A percentile compares a stretch with the other conserved stretches of the same genome.
phyloP scores from a whole-genome alignment of 2,888 invertebrate species.

The Seira sanloemensis region DNA sequence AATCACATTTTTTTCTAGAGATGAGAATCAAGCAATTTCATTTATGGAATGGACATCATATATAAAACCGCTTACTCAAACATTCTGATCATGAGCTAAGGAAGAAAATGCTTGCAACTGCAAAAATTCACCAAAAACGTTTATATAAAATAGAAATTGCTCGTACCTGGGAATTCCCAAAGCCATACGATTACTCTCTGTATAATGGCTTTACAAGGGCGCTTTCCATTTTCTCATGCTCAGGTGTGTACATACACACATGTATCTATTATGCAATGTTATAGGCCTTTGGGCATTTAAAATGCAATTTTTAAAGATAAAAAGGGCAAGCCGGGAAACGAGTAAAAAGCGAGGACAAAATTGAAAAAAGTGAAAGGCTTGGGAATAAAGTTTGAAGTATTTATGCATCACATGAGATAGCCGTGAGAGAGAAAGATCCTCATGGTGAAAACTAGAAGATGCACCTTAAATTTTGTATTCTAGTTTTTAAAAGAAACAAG shows the following conservation, averaged over 20 bases:
- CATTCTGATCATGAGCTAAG: neutral
- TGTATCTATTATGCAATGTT: neutral
- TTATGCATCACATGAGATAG: too few relatives aligned
- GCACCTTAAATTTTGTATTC: neutral
- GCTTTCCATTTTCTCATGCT: neutral
- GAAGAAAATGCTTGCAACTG: neutral
- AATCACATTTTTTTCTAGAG: too few relatives aligned
- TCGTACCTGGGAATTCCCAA: too few relatives aligned
- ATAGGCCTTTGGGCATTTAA: neutral
- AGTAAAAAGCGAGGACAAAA: neutral
- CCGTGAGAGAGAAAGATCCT: too few relatives aligned
- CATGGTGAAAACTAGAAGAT: neutral
- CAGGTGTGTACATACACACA: neutral
- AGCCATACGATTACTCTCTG: too few relatives aligned
- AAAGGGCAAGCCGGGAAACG: neutral
- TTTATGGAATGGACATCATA: neutral
- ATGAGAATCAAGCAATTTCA: neutral
- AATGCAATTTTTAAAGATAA: neutral
- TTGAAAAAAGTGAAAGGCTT: neutral
- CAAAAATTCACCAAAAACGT: neutral
- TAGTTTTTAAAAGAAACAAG: conserved; percentile 17
- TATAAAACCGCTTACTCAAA: neutral
- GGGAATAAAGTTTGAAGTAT: too few relatives aligned
- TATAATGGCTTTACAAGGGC: neutral
- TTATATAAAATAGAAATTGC: too few relatives aligned